Percentiles rank a stretch among this genome's conserved stretches.
These are phyloP conservation scores for Drosophila burlai DNA, from an alignment of 1,140 invertebrate species.

Conservation along the genomic window DNA sequence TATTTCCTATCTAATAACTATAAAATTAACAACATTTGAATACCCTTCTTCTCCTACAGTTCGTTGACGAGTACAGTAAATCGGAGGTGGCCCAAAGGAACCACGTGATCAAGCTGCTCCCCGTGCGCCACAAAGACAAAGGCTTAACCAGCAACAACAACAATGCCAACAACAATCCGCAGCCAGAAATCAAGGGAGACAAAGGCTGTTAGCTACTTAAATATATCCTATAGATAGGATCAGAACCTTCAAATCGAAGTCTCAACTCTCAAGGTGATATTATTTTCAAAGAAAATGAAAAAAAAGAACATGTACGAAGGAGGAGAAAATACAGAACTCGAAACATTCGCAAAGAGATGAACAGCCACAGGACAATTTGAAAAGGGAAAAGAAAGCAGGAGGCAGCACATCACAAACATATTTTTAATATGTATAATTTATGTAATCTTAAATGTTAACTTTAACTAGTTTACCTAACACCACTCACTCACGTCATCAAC, in stretches of 20 bases:
- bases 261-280: conserved; percentile 71
- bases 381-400: background rate
- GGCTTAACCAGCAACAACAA: conserved; percentile 7
- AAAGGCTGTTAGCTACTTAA: conserved; percentile 23
- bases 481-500: conserved; percentile 16
- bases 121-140: conserved; percentile 42
- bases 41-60: conserved; percentile 78
- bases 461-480: conserved; percentile 52
- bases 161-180: conserved; percentile 31
- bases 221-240: conserved; percentile 22
- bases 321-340: conserved; percentile 42
- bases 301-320: conserved; percentile 26
- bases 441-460: conserved; percentile 32
- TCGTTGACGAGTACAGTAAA: conserved; percentile 88
- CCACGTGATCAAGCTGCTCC: conserved; percentile 85
- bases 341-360: conserved; percentile 68
- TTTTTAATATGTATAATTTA: conserved; percentile 63
- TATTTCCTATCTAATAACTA: no score
- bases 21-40: no score
- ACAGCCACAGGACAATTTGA: conserved; percentile 11
- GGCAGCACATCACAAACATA: conserved; percentile 42
- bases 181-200: conserved; percentile 14
- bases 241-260: conserved; percentile 14
- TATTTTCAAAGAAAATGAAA: conserved; percentile 80
- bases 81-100: conserved; percentile 88